Percentiles rank a stretch among this genome's conserved stretches.
These are phyloP conservation scores for Spheniscus mendiculus DNA, from an alignment of 2,113 vertebrate genomes.

Conservation along the genomic window DNA sequence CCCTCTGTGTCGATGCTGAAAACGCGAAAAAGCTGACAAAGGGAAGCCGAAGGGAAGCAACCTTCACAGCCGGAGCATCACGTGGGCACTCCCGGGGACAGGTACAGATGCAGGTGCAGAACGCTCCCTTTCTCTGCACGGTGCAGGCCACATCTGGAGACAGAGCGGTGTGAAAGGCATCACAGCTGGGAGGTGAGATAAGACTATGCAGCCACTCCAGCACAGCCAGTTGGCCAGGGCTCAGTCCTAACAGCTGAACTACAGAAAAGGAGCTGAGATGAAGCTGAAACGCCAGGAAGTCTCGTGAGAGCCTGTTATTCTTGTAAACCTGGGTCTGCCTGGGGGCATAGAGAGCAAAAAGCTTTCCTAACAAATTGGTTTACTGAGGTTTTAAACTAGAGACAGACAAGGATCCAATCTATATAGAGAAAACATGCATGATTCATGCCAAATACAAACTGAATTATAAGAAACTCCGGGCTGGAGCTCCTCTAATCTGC, in stretches of 20 bases:
- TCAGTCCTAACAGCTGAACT: background rate
- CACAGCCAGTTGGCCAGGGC: background rate
- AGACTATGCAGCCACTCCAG: background rate
- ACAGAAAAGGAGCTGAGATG: background rate
- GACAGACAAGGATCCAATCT: background rate
- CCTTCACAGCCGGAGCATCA: background rate
- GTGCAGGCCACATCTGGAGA: background rate
- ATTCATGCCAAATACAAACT: slow-evolving; percentile 3
- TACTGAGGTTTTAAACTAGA: background rate
- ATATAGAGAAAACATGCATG: background rate
- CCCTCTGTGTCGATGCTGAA: background rate
- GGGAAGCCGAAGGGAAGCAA: background rate
- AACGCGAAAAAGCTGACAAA: background rate
- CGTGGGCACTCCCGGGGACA: background rate
- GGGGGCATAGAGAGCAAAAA: background rate
- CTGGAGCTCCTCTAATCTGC: background rate
- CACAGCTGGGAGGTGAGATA: background rate
- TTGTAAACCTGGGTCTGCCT: background rate
- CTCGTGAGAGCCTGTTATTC: background rate
- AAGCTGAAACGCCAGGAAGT: background rate
- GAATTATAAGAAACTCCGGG: background rate
- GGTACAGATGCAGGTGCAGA: background rate
- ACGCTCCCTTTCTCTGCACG: background rate
- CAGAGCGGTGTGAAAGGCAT: background rate
- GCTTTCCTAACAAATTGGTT: background rate